Conservation (phyloP, 2,113 vertebrate species). For the Archocentrus centrarchus region DNA sequence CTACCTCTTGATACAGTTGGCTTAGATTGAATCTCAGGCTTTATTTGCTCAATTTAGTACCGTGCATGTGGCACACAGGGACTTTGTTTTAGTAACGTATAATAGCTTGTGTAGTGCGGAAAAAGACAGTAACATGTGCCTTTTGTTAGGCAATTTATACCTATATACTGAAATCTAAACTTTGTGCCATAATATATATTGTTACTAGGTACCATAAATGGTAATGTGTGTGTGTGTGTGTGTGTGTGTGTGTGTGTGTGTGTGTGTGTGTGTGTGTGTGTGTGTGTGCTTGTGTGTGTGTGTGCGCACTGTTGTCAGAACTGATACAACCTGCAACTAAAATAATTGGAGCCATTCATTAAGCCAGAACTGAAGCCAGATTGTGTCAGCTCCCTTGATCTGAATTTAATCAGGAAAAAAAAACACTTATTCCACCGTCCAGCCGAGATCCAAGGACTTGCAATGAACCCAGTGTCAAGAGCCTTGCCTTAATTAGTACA, state of each 20-base stretch:
- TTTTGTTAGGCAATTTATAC: constrained; percentile 16
- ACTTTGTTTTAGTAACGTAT: neutral
- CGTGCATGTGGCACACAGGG: constrained; percentile 39
- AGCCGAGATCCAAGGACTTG: constrained; percentile 65
- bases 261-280: neutral
- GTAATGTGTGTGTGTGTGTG: neutral
- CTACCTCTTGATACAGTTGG: constrained; percentile 60
- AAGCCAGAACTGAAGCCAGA: constrained; percentile 63
- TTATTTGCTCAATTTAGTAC: constrained; percentile 65
- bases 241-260: neutral
- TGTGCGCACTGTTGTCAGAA: constrained; percentile 29
- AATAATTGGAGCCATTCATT: constrained; percentile 75
- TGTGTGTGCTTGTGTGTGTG: neutral
- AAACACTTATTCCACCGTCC: constrained; percentile 54
- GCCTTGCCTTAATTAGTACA: constrained; percentile 73
- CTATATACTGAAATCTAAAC: neutral
- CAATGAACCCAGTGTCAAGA: constrained; percentile 61
- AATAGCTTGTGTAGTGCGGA: neutral
- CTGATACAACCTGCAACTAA: constrained; percentile 45
- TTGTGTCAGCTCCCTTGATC: constrained; percentile 75
- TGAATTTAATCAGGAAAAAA: constrained; percentile 64
- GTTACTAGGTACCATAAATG: neutral
- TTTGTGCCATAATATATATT: neutral
- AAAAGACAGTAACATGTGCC: constrained; percentile 25
- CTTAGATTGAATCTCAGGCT: constrained; percentile 42